Percentiles rank a stretch among this genome's conserved stretches.
These are phyloP conservation scores for Nesogale talazaci DNA, from an alignment of 2,113 vertebrate species.

Conservation along the genomic window DNA sequence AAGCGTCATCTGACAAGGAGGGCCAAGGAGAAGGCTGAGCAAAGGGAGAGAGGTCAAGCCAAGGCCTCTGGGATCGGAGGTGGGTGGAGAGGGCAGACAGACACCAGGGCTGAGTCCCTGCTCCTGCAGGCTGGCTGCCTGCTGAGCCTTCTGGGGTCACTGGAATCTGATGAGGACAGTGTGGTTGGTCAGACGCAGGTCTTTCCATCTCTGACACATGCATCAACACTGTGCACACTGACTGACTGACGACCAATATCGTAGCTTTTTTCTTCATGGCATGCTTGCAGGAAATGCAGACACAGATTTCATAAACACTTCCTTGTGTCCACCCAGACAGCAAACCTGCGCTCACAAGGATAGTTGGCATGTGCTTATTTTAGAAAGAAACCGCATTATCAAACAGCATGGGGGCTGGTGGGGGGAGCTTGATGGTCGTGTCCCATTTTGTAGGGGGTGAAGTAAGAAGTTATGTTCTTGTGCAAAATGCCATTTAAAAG, in stretches of 20 bases:
- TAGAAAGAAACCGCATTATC: conserved; percentile 18
- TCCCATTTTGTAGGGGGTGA: not conserved
- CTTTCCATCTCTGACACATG: not conserved
- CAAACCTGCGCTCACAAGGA: not conserved
- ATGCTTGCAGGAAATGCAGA: not conserved
- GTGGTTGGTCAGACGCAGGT: not conserved
- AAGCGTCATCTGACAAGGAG: not conserved
- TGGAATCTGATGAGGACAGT: not conserved
- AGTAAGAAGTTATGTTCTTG: conserved; percentile 11
- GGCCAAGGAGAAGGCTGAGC: not conserved
- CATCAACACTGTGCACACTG: not conserved
- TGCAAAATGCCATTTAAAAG: not conserved
- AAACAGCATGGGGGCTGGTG: not conserved
- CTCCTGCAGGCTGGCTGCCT: not conserved
- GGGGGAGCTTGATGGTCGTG: not conserved
- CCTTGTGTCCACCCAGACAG: not conserved
- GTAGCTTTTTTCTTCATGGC: conserved; percentile 12
- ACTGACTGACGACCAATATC: not conserved
- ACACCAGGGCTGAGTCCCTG: not conserved
- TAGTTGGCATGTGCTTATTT: not conserved
- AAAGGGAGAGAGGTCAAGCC: not conserved
- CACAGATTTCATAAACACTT: not conserved
- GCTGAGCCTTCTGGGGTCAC: not conserved
- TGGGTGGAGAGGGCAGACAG: fast-evolving
- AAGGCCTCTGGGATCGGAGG: not conserved